Conservation (phyloP, 1,140 invertebrate genomes). For the Scylla paramamosain region DNA sequence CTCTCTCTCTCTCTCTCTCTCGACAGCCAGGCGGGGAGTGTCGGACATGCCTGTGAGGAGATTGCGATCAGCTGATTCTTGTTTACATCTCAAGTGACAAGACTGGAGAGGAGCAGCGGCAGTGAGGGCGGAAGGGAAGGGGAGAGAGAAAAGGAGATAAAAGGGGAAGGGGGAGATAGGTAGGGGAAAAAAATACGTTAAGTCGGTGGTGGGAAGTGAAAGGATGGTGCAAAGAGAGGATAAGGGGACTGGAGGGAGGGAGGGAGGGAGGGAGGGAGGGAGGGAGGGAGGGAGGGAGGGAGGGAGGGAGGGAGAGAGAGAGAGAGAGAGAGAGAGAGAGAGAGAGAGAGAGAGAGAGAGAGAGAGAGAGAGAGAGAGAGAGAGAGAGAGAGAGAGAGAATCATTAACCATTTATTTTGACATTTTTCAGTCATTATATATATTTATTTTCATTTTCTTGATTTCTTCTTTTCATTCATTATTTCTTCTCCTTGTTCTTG, state of each 20-base stretch:
- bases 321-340: constrained; percentile 28
- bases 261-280: neutral
- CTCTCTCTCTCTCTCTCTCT: neutral
- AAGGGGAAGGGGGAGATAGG: neutral
- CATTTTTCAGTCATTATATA: too few relatives aligned
- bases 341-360: neutral
- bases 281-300: constrained; percentile 17
- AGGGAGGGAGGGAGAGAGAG: neutral
- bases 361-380: constrained; percentile 28
- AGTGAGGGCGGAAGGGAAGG: neutral
- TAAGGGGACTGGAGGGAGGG: too few relatives aligned
- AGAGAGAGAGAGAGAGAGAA: neutral
- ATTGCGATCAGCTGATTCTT: constrained; percentile 22
- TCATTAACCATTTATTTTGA: neutral
- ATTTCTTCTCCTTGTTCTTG: too few relatives aligned
- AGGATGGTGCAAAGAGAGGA: too few relatives aligned
- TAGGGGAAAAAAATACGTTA: neutral
- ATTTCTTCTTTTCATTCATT: too few relatives aligned
- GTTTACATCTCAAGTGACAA: neutral
- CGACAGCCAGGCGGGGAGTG: neutral
- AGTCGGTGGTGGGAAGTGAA: too few relatives aligned
- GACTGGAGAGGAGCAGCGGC: neutral
- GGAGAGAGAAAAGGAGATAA: neutral
- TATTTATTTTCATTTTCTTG: too few relatives aligned
- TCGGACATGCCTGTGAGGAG: neutral